Conservation (phyloP, 2,113 vertebrate genomes). For the Cyanocitta stelleri region DNA sequence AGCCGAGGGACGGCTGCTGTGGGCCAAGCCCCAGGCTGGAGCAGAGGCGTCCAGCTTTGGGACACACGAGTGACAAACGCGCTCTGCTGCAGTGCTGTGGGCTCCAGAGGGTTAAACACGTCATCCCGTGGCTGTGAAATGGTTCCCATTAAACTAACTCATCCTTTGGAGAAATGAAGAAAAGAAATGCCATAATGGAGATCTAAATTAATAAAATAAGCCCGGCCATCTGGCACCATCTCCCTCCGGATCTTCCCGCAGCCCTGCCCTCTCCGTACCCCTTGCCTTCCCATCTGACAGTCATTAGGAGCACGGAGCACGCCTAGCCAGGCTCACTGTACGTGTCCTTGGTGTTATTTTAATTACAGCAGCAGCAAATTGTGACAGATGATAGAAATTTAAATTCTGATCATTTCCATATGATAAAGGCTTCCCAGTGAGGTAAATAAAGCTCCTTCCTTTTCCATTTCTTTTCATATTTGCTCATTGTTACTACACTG, state of each 20-base stretch:
- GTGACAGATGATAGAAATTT: constrained; percentile 22
- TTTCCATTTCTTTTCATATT: not conserved
- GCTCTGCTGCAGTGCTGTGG: accelerated
- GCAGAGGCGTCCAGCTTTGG: accelerated
- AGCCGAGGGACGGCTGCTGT: not conserved
- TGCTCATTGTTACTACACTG: not conserved
- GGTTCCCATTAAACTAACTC: not conserved
- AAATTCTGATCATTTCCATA: constrained; percentile 27
- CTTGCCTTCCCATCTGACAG: constrained; percentile 40
- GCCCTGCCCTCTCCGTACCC: not conserved
- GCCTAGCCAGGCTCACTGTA: not conserved
- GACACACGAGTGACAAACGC: accelerated
- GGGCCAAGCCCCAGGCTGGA: not conserved
- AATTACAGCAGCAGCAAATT: constrained; percentile 40
- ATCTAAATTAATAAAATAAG: constrained; percentile 58
- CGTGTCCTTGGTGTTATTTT: not conserved
- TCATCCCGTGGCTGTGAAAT: not conserved
- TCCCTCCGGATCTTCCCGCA: constrained; percentile 37
- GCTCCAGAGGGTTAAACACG: not conserved
- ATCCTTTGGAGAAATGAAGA: constrained; percentile 17
- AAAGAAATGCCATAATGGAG: not conserved
- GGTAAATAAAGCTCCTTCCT: not conserved
- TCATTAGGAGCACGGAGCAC: not conserved
- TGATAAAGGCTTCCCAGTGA: not conserved
- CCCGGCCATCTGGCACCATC: constrained; percentile 45